Conservation (phyloP, 2,113 vertebrate genomes). For the Zosterops borbonicus region DNA sequence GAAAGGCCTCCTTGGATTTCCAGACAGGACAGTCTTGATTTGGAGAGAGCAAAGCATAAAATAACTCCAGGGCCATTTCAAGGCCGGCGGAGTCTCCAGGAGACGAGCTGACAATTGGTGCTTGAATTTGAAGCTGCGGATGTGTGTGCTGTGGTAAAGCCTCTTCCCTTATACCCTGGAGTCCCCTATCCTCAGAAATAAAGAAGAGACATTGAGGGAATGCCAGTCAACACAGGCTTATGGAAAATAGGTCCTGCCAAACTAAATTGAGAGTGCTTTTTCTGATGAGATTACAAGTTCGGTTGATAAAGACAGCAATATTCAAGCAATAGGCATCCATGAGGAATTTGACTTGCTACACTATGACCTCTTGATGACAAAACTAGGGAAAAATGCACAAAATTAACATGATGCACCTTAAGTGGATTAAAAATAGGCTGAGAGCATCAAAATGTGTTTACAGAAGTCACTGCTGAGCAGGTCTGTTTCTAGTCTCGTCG, state of each 20-base stretch:
- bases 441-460: not conserved
- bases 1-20: conserved; percentile 68
- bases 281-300: conserved; percentile 25
- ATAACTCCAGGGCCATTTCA: conserved; percentile 43
- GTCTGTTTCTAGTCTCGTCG: not conserved
- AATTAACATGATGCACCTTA: not conserved
- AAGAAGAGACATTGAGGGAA: not conserved
- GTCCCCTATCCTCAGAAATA: not conserved
- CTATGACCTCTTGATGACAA: not conserved
- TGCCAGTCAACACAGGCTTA: not conserved
- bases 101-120: conserved; percentile 7
- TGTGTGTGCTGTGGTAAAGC: not conserved
- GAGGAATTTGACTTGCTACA: not conserved
- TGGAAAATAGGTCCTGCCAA: conserved; percentile 13
- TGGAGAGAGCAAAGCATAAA: conserved; percentile 60
- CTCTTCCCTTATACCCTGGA: not conserved
- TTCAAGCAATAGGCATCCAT: not conserved
- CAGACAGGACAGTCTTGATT: conserved; percentile 59
- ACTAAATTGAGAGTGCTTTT: not conserved
- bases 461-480: not conserved
- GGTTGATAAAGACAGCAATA: not conserved
- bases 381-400: not conserved
- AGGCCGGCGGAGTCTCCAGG: not conserved
- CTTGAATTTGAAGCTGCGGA: conserved; percentile 4
- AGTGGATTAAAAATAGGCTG: conserved; percentile 13